phyloP scores from a whole-genome alignment of 2,888 invertebrate genomes.

The Idaea aversata region DNA sequence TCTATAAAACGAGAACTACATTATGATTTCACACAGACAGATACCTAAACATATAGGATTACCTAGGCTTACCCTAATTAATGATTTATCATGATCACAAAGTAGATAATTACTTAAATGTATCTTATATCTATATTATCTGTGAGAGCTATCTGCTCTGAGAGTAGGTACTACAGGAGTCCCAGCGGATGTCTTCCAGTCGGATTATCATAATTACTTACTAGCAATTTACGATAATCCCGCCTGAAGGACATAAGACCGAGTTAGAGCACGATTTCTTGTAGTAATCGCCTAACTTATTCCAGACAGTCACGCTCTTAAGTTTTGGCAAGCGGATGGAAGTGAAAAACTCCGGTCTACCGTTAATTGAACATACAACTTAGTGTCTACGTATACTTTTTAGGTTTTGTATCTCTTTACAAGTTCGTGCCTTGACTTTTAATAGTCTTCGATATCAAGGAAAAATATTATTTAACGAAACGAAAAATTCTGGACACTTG shows the following conservation, averaged over 20 bases:
- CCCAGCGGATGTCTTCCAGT: not conserved
- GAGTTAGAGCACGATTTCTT: not conserved
- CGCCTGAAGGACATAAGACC: not conserved
- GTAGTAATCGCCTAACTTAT: not conserved
- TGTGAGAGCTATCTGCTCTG: not conserved
- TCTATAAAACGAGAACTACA: not conserved
- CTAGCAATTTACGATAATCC: conserved; percentile 1
- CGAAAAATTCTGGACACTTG: not conserved
- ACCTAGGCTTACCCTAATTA: not conserved
- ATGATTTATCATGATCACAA: not conserved
- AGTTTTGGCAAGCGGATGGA: not conserved
- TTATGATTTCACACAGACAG: not conserved
- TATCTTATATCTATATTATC: not conserved
- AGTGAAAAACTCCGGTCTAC: not conserved
- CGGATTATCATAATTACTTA: not conserved
- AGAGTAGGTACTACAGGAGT: not conserved
- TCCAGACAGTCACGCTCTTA: not conserved
- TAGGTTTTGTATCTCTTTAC: not conserved
- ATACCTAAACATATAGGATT: not conserved
- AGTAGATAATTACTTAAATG: not conserved
- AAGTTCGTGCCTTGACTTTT: not conserved
- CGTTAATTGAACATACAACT: not conserved
- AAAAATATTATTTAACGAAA: not conserved
- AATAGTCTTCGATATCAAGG: not conserved
- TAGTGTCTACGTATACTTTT: not conserved